phyloP scores from a whole-genome alignment of 1,140 invertebrate species.

The Heliconius congener region DNA sequence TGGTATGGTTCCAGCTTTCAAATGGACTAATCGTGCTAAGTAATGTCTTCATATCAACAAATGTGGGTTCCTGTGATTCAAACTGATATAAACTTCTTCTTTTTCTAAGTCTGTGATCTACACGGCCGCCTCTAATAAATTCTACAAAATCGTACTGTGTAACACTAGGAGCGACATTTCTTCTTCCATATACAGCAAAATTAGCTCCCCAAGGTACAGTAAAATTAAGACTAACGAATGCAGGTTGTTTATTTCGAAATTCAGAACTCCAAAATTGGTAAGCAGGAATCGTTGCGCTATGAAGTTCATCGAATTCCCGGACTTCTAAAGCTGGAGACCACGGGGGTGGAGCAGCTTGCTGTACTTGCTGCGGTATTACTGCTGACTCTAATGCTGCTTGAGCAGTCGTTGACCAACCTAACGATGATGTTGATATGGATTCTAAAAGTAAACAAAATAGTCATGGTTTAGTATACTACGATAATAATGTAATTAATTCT shows the following conservation, averaged over 20 bases:
- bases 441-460: conserved; percentile 60
- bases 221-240: conserved; percentile 94
- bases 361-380: conserved; percentile 84
- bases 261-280: conserved; percentile 96
- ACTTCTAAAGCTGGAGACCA: conserved; percentile 92
- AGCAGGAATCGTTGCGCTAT: conserved; percentile 90
- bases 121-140: conserved; percentile 91
- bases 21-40: conserved; percentile 80
- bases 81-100: conserved; percentile 68
- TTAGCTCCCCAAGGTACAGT: conserved; percentile 94
- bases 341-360: conserved; percentile 84
- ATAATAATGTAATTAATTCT: not conserved
- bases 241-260: conserved; percentile 93
- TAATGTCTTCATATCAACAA: conserved; percentile 67
- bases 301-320: conserved; percentile 90
- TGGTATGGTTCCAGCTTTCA: conserved; percentile 82
- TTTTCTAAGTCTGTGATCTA: conserved; percentile 87
- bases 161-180: conserved; percentile 95
- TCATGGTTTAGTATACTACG: not conserved
- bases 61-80: conserved; percentile 57
- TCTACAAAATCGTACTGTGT: conserved; percentile 98
- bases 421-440: conserved; percentile 81
- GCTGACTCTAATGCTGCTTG: conserved; percentile 83
- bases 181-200: conserved; percentile 95
- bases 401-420: conserved; percentile 78